A percentile compares a stretch with the other conserved stretches of the same genome.
phyloP scores from a whole-genome alignment of 2,888 invertebrate genomes.

The Caenorhabditis sp. region DNA sequence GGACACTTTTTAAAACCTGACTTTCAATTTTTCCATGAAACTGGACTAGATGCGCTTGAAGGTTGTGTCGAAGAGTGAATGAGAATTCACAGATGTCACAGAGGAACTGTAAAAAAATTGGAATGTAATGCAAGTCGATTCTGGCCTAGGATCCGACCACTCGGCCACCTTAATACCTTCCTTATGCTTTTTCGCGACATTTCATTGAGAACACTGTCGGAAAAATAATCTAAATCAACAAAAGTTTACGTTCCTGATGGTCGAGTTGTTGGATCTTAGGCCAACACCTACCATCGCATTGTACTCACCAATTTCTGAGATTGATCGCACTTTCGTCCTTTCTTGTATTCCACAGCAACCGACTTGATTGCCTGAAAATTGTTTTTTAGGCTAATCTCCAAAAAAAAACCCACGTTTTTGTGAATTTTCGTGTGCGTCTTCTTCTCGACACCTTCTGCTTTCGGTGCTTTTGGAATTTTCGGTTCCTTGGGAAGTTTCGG shows the following conservation, averaged over 20 bases:
- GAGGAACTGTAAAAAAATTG: constrained; percentile 57
- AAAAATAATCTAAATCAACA: no score
- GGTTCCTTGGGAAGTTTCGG: constrained; percentile 12
- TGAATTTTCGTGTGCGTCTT: constrained; percentile 22
- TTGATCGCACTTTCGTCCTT: constrained; percentile 40
- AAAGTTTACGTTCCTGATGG: no score
- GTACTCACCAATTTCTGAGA: constrained; percentile 33
- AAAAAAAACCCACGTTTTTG: constrained; percentile 24
- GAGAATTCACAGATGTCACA: constrained; percentile 75
- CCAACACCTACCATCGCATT: no score
- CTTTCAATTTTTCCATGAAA: constrained; percentile 46
- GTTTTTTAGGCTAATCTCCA: neutral
- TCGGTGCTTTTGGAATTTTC: constrained; percentile 1
- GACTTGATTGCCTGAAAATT: constrained; percentile 31
- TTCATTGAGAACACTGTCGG: no score
- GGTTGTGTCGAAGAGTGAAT: constrained; percentile 76
- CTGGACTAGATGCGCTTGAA: constrained; percentile 52
- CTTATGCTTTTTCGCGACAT: no score
- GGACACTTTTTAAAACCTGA: neutral
- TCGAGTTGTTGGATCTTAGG: no score
- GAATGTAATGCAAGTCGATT: neutral
- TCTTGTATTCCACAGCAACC: neutral
- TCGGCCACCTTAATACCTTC: no score
- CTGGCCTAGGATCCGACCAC: no score
- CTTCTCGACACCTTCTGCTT: neutral